phyloP scores from a whole-genome alignment of 2,888 invertebrate species.

The Pammene fasciana region DNA sequence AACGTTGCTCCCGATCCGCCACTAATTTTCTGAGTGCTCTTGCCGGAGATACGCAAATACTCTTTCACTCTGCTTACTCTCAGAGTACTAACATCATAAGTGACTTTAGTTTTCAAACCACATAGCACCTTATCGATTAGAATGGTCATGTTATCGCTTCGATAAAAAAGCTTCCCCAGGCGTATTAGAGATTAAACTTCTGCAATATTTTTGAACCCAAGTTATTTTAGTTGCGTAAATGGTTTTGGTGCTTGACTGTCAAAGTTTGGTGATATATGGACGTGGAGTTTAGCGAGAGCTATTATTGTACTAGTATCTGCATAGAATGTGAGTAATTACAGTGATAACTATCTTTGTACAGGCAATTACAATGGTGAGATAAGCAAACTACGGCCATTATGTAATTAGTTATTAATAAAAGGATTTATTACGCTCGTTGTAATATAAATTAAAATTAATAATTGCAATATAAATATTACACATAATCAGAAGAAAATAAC shows the following conservation, averaged over 20 bases:
- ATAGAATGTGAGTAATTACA: not conserved
- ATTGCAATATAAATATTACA: not conserved
- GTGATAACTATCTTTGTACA: not conserved
- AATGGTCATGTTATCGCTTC: not conserved
- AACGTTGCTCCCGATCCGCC: conserved; percentile 17
- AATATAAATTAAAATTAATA: not conserved
- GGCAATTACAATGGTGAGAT: not conserved
- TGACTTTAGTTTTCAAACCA: not conserved
- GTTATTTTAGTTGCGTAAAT: conserved; percentile 39
- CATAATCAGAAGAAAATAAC: no score
- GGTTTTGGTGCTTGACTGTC: conserved; percentile 43
- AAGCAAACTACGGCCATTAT: not conserved
- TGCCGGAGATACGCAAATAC: conserved; percentile 29
- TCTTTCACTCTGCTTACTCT: not conserved
- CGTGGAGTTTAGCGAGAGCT: conserved; percentile 7
- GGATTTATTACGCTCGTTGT: not conserved
- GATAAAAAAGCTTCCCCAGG: conserved; percentile 18
- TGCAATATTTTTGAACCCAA: conserved; percentile 41
- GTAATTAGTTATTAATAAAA: not conserved
- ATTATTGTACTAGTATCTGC: conserved; percentile 11
- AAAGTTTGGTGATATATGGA: conserved; percentile 43
- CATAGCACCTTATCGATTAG: not conserved
- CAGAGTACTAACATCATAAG: conserved; percentile 1
- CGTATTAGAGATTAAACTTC: conserved; percentile 40
- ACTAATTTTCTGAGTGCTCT: conserved; percentile 32